Conservation (phyloP, 35 echinoderm and acorn worm genomes). For the Heliocidaris tuberculata region DNA sequence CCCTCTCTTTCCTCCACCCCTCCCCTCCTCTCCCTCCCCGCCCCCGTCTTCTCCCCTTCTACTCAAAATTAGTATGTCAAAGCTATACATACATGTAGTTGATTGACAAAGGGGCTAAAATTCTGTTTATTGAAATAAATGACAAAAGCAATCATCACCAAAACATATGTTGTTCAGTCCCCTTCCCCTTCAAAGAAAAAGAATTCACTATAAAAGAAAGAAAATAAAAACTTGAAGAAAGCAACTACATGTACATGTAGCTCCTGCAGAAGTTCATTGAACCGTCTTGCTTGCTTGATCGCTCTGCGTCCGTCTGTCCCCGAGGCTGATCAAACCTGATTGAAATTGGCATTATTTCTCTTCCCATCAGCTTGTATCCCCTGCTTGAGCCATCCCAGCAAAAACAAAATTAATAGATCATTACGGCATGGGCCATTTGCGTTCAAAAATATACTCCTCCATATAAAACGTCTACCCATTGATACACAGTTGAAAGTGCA, state of each 20-base stretch:
- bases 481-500: background rate
- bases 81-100: no score
- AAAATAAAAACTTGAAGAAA: background rate
- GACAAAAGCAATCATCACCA: no score
- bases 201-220: background rate
- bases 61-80: no score
- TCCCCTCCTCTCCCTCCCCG: no score
- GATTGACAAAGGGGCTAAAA: no score
- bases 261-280: background rate
- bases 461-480: background rate
- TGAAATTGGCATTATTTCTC: conserved; percentile 18
- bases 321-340: background rate
- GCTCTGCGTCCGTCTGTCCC: no score
- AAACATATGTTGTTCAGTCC: background rate
- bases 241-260: no score
- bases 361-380: background rate
- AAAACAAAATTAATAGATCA: conserved; percentile 13
- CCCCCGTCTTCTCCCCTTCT: no score
- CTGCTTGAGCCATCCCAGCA: background rate
- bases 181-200: background rate
- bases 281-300: background rate
- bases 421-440: background rate
- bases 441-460: no score
- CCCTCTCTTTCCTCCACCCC: no score
- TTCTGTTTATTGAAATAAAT: no score